Evolutionary conservation across 2,888 invertebrate genomes (phyloP).

Genomic region (Coenonympha arcania): DNA sequence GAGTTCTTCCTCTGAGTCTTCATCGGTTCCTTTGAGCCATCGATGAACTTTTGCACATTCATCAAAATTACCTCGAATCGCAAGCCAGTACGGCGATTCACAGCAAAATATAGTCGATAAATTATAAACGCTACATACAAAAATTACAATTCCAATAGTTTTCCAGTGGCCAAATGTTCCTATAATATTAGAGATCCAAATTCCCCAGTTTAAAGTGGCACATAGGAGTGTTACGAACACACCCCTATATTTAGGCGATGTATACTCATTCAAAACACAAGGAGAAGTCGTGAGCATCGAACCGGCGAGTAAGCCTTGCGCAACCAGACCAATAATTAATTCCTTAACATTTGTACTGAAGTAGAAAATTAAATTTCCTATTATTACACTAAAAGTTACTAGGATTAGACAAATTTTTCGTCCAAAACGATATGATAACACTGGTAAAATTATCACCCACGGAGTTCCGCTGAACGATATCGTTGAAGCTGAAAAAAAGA

Average conservation of each 20-base stretch:
- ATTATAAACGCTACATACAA: conserved; percentile 18
- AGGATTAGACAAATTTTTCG: conserved; percentile 1
- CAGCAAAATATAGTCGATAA: conserved; percentile 21
- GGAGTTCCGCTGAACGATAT: background rate
- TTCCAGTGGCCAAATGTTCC: conserved; percentile 30
- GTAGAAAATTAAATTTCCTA: conserved; percentile 8
- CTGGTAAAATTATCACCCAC: conserved; percentile 5
- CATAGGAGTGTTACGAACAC: conserved; percentile 23
- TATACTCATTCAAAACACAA: conserved; percentile 23
- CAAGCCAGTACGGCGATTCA: no score
- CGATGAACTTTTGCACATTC: no score
- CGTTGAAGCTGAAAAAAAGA: conserved; percentile 7
- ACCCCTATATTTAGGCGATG: conserved; percentile 24
- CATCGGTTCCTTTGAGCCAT: no score
- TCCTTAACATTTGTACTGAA: conserved; percentile 3
- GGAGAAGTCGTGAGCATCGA: conserved; percentile 10
- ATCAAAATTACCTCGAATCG: no score
- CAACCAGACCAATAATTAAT: conserved; percentile 10
- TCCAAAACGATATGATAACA: conserved; percentile 2
- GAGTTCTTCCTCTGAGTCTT: no score
- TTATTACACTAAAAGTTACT: background rate
- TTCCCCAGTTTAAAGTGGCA: conserved; percentile 24
- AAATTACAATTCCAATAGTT: conserved; percentile 21
- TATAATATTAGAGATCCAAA: conserved; percentile 27
- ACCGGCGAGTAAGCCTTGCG: conserved; percentile 10